A percentile compares a stretch with the other conserved stretches of the same genome.
phyloP scores from a whole-genome alignment of 2,888 invertebrate genomes.

The Brachypalpus laphriformis region DNA sequence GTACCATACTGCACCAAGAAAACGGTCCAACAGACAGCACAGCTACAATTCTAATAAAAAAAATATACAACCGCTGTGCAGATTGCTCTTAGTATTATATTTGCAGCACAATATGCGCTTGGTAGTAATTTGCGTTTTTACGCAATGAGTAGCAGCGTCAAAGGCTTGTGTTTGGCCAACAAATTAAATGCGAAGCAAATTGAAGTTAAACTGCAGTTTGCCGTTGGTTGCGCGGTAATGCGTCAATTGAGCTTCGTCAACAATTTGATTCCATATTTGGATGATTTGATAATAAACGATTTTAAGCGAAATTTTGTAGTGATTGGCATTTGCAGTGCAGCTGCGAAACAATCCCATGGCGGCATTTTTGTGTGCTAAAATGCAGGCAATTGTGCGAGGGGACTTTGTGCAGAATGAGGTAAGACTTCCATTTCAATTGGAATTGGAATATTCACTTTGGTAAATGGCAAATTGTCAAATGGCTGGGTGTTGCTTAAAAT shows the following conservation, averaged over 20 bases:
- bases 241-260: conserved; percentile 48
- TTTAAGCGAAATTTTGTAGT: conserved; percentile 34
- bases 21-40: conserved; percentile 5
- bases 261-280: conserved; percentile 65
- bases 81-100: neutral
- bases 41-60: conserved; percentile 12
- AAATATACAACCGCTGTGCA: too few species aligned
- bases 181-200: conserved; percentile 38
- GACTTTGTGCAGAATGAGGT: conserved; percentile 34
- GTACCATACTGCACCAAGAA: neutral
- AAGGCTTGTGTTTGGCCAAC: conserved; percentile 9
- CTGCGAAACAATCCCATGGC: conserved; percentile 56
- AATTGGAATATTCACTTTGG: conserved; percentile 59
- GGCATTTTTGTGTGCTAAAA: conserved; percentile 17
- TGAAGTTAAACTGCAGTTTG: conserved; percentile 7
- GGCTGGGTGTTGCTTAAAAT: conserved; percentile 58
- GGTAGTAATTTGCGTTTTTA: conserved; percentile 44
- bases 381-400: conserved; percentile 30
- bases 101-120: conserved; percentile 30
- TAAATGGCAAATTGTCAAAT: conserved; percentile 61
- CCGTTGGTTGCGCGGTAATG: neutral
- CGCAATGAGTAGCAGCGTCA: conserved; percentile 43
- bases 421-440: conserved; percentile 59
- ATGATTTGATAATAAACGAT: conserved; percentile 61
- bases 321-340: conserved; percentile 70